These are phyloP conservation scores for Lacerta bilineata DNA, from an alignment of 2,797 vertebrate species.

Conservation along the genomic window DNA sequence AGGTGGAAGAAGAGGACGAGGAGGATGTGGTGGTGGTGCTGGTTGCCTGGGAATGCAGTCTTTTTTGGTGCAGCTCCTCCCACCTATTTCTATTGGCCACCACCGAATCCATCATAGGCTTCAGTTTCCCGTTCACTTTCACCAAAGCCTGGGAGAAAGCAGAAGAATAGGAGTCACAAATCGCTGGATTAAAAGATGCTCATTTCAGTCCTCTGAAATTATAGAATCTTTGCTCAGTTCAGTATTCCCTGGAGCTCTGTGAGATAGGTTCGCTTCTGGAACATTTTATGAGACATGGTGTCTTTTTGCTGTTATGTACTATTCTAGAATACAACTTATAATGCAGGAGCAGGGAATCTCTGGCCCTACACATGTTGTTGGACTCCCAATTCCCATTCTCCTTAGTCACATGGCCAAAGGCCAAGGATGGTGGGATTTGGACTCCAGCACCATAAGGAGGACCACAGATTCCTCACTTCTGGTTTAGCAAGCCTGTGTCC, in stretches of 20 bases:
- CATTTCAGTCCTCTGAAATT: neutral
- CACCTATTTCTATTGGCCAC: conserved; percentile 91
- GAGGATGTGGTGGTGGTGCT: conserved; percentile 44
- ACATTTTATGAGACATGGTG: neutral
- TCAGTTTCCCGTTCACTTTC: conserved; percentile 93
- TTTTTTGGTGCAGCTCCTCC: conserved; percentile 92
- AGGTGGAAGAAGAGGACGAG: conserved; percentile 65
- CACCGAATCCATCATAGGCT: conserved; percentile 95
- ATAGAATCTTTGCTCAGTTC: neutral
- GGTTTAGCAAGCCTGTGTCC: too few relatives aligned
- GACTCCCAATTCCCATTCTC: too few relatives aligned
- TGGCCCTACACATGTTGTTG: too few relatives aligned
- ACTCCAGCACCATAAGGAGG: too few relatives aligned
- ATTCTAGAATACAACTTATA: neutral
- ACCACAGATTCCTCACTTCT: too few relatives aligned
- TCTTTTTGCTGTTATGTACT: neutral
- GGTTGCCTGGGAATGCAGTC: conserved; percentile 78
- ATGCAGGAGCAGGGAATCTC: too few relatives aligned
- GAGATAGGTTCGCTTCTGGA: neutral
- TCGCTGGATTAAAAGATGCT: conserved; percentile 27
- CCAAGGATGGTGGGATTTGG: too few relatives aligned
- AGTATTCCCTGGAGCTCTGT: neutral
- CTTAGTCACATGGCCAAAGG: too few relatives aligned
- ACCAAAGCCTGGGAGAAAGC: conserved; percentile 87
- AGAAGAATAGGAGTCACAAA: conserved; percentile 36